Evolutionary conservation across 2,888 invertebrate genomes (phyloP), one percentile per base, ranked within the genome.

Genomic region (Athalia rosae): DNA sequence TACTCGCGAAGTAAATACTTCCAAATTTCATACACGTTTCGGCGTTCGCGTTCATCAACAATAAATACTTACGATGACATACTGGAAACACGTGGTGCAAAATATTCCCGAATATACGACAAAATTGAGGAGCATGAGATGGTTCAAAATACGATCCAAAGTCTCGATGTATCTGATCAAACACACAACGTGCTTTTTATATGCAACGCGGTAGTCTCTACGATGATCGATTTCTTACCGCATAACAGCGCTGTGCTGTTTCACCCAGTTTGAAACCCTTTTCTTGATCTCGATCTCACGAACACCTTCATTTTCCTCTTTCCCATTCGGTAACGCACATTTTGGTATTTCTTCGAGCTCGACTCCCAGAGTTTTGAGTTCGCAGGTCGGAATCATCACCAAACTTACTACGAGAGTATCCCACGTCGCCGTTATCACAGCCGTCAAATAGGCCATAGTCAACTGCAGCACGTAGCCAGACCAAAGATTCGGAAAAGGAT

Each of bases 401-500:
- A 71, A 9, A 71, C 56, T 58, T 6, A 13, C 58, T 11, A 13
- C 45, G 13, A 71, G 43, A n/a, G 71, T 71, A 5, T 43, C 13
- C 71, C 71, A 71, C 6, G 56, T 71, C 5, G 58, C 71, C 4
- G 71, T 58, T 4, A 71, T 58, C 13, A 71, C 58, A 8, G 56
- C 71, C 50, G 71, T 71, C 58, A 71, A 43, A 13, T 58, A 71
- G 8, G 41, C 4, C 71, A 71, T 71, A 58, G 58, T 45, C 4
- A 56, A 13, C 50, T 71, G 71, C 5, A 58, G 45, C n/a, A 56
- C 7, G 43, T 58, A 71, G 41, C 71, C 71, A 43, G 71, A 58
- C 71, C 71, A 71, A 8, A 71, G 43, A 58, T 71, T 58, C 1
- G 71, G 58, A 45, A 71, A 71, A 0, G 71, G 71, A 45, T 43